A percentile compares a stretch with the other conserved stretches of the same genome.
These are phyloP conservation scores for Oscheius sp. DNA, from an alignment of 2,888 invertebrate genomes.

Conservation along the genomic window DNA sequence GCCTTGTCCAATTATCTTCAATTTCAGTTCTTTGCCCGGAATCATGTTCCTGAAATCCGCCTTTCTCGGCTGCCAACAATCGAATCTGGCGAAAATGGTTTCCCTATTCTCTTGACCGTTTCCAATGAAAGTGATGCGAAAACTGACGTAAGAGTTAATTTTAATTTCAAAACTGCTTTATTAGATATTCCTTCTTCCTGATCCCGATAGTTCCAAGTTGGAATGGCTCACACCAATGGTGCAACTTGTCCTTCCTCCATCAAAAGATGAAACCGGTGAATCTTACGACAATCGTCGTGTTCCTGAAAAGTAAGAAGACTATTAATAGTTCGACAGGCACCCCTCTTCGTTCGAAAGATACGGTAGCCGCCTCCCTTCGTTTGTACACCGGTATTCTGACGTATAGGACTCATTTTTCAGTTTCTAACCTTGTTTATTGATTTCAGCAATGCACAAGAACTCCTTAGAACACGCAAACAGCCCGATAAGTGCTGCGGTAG, in stretches of 20 bases:
- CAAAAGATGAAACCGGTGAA: conserved; percentile 38
- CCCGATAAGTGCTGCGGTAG: no score
- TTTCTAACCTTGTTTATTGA: no score
- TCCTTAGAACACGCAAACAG: no score
- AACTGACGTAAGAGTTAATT: conserved; percentile 32
- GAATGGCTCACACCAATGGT: conserved; percentile 39
- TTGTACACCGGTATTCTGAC: no score
- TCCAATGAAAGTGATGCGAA: conserved; percentile 54
- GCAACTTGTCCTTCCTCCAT: conserved; percentile 40
- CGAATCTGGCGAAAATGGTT: conserved; percentile 24
- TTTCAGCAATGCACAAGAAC: no score
- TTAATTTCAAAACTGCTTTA: no score
- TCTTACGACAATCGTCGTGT: conserved; percentile 2
- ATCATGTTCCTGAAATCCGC: conserved; percentile 61
- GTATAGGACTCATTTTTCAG: no score
- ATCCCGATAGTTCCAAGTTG: conserved; percentile 29
- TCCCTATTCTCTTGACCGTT: conserved; percentile 52
- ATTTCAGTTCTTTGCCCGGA: conserved; percentile 59
- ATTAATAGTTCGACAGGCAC: background rate
- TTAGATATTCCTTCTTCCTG: conserved; percentile 37
- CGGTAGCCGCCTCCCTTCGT: no score
- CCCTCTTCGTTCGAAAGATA: no score
- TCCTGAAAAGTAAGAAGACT: background rate
- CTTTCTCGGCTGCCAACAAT: conserved; percentile 51
- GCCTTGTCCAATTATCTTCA: background rate